phyloP scores from a whole-genome alignment of 1,140 invertebrate species.

The Drosophila seguyi region DNA sequence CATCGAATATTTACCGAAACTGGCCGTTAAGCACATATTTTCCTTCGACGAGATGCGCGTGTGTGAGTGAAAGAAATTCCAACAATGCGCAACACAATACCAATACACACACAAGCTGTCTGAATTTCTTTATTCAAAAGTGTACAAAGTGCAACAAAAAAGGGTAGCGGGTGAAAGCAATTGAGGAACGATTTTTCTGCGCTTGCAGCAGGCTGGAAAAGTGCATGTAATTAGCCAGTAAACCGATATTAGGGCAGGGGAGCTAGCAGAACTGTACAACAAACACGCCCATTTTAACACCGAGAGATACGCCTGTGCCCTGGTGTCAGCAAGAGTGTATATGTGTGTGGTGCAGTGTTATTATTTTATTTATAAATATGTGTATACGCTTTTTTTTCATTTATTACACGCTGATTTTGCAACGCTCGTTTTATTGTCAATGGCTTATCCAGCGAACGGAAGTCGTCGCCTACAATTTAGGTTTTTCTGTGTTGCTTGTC shows the following conservation, averaged over 20 bases:
- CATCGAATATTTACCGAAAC: not conserved
- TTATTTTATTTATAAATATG: slow-evolving; percentile 11
- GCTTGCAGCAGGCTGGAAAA: slow-evolving; percentile 32
- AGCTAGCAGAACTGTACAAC: slow-evolving; percentile 76
- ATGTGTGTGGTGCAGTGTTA: slow-evolving; percentile 31
- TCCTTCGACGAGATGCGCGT: slow-evolving; percentile 22
- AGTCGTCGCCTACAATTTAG: slow-evolving; percentile 81
- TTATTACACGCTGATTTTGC: slow-evolving; percentile 76
- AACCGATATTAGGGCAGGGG: slow-evolving; percentile 6
- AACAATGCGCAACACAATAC: slow-evolving; percentile 70
- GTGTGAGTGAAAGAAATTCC: slow-evolving; percentile 72
- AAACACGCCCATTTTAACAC: slow-evolving; percentile 75
- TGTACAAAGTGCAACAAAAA: slow-evolving; percentile 51
- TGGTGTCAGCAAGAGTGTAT: slow-evolving; percentile 22
- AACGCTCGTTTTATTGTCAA: slow-evolving; percentile 63
- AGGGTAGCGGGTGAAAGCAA: slow-evolving; percentile 46
- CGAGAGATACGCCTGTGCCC: slow-evolving; percentile 29
- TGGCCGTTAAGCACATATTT: not conserved
- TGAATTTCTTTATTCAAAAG: slow-evolving; percentile 77
- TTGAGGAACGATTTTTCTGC: slow-evolving; percentile 24
- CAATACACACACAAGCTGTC: slow-evolving; percentile 54
- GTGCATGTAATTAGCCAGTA: slow-evolving; percentile 75
- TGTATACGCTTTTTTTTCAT: slow-evolving; percentile 25
- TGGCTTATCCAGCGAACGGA: slow-evolving; percentile 77
- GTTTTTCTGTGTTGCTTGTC: slow-evolving; percentile 66